Percentiles rank a stretch among this genome's conserved stretches.
Evolutionary conservation across 2,113 vertebrate genomes (phyloP).

Genomic region (Crotalus helleri): DNA sequence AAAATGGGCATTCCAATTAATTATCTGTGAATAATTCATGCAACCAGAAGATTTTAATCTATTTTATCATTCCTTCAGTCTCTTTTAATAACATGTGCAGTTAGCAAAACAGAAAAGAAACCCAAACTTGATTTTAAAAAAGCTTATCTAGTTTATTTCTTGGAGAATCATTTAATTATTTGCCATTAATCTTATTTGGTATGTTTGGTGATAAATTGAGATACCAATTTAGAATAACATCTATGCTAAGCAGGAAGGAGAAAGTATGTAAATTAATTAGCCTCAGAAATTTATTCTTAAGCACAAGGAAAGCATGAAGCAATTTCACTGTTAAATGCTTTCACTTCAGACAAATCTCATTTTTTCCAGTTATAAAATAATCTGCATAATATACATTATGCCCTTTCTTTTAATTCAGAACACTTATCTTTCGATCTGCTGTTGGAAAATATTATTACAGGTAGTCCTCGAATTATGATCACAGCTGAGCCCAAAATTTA

Average conservation of each 20-base stretch:
- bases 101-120: slow-evolving; percentile 15
- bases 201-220: background rate
- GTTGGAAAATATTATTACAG: background rate
- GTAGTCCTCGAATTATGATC: background rate
- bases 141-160: slow-evolving; percentile 4
- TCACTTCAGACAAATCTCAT: slow-evolving; percentile 17
- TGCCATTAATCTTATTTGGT: background rate
- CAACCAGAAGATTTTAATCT: slow-evolving; percentile 1
- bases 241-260: slow-evolving; percentile 12
- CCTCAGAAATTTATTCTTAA: background rate
- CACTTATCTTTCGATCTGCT: background rate
- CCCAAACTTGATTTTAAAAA: background rate
- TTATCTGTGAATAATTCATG: slow-evolving; percentile 12
- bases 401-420: background rate
- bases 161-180: slow-evolving; percentile 18
- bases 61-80: background rate
- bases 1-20: slow-evolving; percentile 12
- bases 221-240: slow-evolving; percentile 10
- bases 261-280: background rate
- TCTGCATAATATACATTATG: background rate
- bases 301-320: background rate
- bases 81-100: background rate
- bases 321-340: slow-evolving; percentile 23
- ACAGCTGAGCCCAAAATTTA: background rate
- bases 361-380: slow-evolving; percentile 15